Base-by-base conservation (phyloP, 2,113 vertebrate genomes). In the Melanotaenia duboulayi region DNA sequence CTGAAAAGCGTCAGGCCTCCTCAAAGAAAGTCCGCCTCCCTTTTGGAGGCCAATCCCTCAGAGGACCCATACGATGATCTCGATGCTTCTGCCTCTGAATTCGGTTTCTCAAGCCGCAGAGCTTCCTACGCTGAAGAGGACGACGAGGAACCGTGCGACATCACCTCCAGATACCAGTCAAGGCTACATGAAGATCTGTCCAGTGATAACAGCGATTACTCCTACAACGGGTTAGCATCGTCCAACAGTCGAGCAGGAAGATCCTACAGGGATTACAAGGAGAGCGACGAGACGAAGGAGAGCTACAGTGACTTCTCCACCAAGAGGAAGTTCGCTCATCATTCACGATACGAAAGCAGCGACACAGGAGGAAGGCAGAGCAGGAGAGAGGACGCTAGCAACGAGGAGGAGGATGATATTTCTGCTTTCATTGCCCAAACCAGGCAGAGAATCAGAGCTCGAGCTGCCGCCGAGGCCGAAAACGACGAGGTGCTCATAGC, bases 401-500 rank as follows among this genome's bases (percentile, higher is more conserved):
- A 94, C 0, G 89, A 91, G 0, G 90, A 91, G 2, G 92, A 94
- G 4, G 94, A 95, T 11, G 95, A 97, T 3, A 79, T 94, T 0
- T 60, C 83, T 0, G 37, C 81, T 17, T 93, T 93, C 46, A 87
- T 94, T 1, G 86, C 87, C 20, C 91, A 91, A 52, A 92, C 92
- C 42, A 88, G 92, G 42, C 89, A 93, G 75, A 87, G 90, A 64
- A 63, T 86, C 28, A 76, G 87, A 61, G 91, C 90, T 4, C 83
- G 91, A 16, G 90, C 92, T 4, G 76, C 82, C 0, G 94, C 94
- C 4, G 95, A 97, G 73, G 90, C 92, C 48, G 93, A 95, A 6
- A 95, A 96, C 2, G 95, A 98, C 64, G 96, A 96, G 59, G 89
- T 98, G 64, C 95, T 98, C 0, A 83, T 87, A 1, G 95, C 97